A percentile compares a stretch with the other conserved stretches of the same genome.
Conservation (phyloP, 2,888 invertebrate species). For the Scaptomyza reducta region DNA sequence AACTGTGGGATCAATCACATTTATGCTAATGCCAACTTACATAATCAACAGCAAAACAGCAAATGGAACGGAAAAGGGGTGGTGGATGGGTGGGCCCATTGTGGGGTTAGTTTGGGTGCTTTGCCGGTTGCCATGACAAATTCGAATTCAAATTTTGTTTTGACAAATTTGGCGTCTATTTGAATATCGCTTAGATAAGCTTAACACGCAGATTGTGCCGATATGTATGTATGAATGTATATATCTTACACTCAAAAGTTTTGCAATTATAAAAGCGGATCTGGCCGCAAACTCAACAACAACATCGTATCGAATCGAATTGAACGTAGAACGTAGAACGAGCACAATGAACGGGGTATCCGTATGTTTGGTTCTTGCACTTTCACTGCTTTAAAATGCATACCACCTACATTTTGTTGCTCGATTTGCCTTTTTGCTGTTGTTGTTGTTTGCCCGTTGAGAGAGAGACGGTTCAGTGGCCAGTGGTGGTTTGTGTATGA, state of each 20-base stretch:
- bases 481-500: slow-evolving; percentile 26
- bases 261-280: slow-evolving; percentile 55
- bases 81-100: background rate
- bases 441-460: background rate
- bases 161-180: slow-evolving; percentile 69
- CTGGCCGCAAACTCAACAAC: slow-evolving; percentile 5
- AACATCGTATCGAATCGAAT: background rate
- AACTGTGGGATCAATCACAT: slow-evolving; percentile 75
- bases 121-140: slow-evolving; percentile 60
- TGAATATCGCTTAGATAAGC: slow-evolving; percentile 68
- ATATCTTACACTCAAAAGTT: slow-evolving; percentile 10
- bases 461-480: slow-evolving; percentile 62
- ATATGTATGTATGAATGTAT: slow-evolving; percentile 2
- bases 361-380: slow-evolving; percentile 64
- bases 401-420: slow-evolving; percentile 76
- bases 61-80: slow-evolving; percentile 10
- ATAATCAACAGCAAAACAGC: slow-evolving; percentile 52
- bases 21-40: slow-evolving; percentile 76
- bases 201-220: slow-evolving; percentile 15
- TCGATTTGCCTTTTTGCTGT: slow-evolving; percentile 46
- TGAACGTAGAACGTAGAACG: slow-evolving; percentile 20
- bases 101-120: slow-evolving; percentile 10
- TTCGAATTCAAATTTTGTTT: slow-evolving; percentile 72
- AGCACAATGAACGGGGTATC: slow-evolving; percentile 55
- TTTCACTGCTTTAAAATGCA: slow-evolving; percentile 77